Base-by-base conservation (phyloP, 2,888 invertebrate genomes). In the Chorisops tibialis region DNA sequence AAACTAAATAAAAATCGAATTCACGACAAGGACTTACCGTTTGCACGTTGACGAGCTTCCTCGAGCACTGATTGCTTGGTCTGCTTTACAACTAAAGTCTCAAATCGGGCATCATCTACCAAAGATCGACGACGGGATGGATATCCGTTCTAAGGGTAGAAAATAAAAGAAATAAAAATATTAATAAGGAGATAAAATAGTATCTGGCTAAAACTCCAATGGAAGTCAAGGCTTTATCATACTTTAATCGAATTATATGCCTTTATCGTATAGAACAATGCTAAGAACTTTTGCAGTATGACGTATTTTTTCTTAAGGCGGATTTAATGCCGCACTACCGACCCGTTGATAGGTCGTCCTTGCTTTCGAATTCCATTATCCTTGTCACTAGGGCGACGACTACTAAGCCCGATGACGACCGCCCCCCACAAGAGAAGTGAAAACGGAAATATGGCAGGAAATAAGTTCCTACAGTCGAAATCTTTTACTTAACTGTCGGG, bases 101-200 rank as follows among this genome's bases (percentile, higher is more conserved):
- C 98, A 79, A 98, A 97, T 72, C 95, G 89, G 70, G 98, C 97
- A 80, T 98, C 97, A 74, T 96, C 97, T 59, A 98, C 97, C 67
- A 98, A 86, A 67, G 96, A 96, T 73, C 96, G 89, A 72, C 95
- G 88, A 73, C 96, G 87, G 66, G 96, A 93, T 70, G 95, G 93
- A 78, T 96, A 96, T 67, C 96, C 97, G 83, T 97, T 96, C 96
- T 97, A n/a, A n/a, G 83, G 41, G 87, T 86, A 43, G 60, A 61
- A 47, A 22, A 21, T 63, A 66, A 67, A 59, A 48, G 7, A 21
- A 38, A 22, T 59, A 37, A 50, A 14, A 24, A 63, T 50, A 14
- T 4, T n/a, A n/a, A n/a, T 12, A 21, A 30, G 30, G 30, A 30
- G 30, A 7, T 9, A 2, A 7, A 30, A 30, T 30, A 7, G 1